A percentile compares a stretch with the other conserved stretches of the same genome.
Evolutionary conservation across 2,797 vertebrate species (phyloP).

Genomic region (Otus scops): DNA sequence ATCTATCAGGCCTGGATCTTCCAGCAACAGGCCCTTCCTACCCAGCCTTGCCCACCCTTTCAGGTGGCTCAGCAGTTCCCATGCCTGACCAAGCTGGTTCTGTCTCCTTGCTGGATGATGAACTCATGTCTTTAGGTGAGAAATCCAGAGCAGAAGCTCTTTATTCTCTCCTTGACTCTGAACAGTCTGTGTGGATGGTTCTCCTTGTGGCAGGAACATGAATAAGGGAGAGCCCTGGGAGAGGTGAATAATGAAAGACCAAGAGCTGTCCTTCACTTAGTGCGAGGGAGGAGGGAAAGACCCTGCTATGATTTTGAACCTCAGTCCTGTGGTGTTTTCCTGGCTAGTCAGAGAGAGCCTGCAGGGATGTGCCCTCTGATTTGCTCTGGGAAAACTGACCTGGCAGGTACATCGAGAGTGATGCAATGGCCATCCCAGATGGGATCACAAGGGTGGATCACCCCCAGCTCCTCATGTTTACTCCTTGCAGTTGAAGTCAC

Average conservation of each 20-base stretch:
- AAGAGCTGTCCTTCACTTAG: neutral
- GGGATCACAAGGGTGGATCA: neutral
- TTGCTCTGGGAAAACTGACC: neutral
- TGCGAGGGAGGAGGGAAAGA: neutral
- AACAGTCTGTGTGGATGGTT: neutral
- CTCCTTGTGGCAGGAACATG: neutral
- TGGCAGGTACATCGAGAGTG: neutral
- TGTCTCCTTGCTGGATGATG: conserved; percentile 90
- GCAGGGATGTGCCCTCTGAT: neutral
- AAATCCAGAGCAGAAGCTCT: neutral
- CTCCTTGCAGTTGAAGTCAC: neutral
- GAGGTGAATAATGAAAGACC: neutral
- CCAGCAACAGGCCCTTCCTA: conserved; percentile 72
- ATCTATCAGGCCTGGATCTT: conserved; percentile 89
- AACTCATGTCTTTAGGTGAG: conserved; percentile 96
- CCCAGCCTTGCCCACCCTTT: conserved; percentile 72
- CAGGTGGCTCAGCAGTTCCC: conserved; percentile 61
- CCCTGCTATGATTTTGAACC: neutral
- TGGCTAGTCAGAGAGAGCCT: neutral
- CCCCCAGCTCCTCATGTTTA: neutral
- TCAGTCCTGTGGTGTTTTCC: neutral
- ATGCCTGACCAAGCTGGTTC: conserved; percentile 76
- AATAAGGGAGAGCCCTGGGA: neutral
- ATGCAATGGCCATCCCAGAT: neutral
- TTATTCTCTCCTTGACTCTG: neutral